Percentiles rank a stretch among this genome's conserved stretches.
Evolutionary conservation across 2,888 invertebrate genomes (phyloP).

Genomic region (Tridacna gigas): DNA sequence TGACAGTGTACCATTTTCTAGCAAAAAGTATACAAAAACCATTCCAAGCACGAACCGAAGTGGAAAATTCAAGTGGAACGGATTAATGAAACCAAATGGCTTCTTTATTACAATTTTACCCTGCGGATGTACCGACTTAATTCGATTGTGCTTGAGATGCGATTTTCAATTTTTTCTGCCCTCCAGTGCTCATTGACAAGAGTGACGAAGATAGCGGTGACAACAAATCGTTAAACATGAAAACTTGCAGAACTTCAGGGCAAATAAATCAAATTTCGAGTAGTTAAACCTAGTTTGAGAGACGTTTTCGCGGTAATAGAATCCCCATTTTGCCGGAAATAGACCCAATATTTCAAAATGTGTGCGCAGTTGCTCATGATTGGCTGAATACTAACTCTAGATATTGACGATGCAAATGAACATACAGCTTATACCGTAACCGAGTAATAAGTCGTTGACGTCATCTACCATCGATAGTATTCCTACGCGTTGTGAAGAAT

Average conservation of each 20-base stretch:
- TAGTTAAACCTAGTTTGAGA: no score
- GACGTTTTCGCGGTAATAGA: no score
- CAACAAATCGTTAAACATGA: not conserved
- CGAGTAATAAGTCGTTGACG: no score
- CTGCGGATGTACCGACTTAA: not conserved
- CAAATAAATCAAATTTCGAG: not conserved
- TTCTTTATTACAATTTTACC: not conserved
- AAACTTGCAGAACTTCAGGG: not conserved
- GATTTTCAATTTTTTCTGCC: not conserved
- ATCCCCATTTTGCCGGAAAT: no score
- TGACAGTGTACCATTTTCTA: no score
- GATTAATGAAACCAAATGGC: constrained; percentile 1
- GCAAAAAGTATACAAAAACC: no score
- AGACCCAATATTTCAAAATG: not conserved
- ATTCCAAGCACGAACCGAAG: no score
- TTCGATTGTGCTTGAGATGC: not conserved
- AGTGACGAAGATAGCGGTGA: not conserved
- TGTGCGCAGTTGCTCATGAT: no score
- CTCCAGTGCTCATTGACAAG: not conserved
- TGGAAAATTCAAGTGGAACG: no score
- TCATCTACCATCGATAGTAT: no score
- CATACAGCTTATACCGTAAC: no score
- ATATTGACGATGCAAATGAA: not conserved
- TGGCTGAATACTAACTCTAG: not conserved
- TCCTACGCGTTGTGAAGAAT: no score